Conservation (phyloP, 2,888 invertebrate species). For the Lysandra bellargus region DNA sequence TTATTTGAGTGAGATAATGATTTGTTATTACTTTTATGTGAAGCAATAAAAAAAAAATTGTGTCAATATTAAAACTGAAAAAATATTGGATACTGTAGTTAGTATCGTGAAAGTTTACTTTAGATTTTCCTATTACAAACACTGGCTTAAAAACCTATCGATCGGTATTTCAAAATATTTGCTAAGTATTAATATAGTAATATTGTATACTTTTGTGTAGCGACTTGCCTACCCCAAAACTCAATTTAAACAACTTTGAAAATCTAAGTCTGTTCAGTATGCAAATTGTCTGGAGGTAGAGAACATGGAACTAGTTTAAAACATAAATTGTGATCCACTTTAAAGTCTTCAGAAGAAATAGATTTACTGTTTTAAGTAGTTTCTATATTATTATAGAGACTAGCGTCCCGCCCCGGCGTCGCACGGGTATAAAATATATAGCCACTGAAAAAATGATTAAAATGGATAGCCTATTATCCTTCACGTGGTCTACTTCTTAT, state of each 20-base stretch:
- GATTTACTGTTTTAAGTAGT: not conserved
- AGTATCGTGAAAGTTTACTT: not conserved
- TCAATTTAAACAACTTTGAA: constrained; percentile 19
- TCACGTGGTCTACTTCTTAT: too few relatives aligned
- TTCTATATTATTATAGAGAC: not conserved
- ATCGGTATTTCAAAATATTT: not conserved
- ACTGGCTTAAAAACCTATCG: not conserved
- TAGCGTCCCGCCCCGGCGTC: too few relatives aligned
- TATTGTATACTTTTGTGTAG: not conserved
- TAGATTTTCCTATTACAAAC: not conserved
- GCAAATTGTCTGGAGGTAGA: constrained; percentile 22
- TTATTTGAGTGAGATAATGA: not conserved
- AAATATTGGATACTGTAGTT: too few relatives aligned
- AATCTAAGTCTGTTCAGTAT: constrained; percentile 17
- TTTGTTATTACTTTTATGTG: not conserved
- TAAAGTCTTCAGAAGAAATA: not conserved
- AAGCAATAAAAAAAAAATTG: not conserved
- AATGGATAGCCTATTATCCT: too few relatives aligned
- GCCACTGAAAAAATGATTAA: too few relatives aligned
- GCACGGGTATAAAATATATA: too few relatives aligned
- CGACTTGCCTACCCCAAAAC: not conserved
- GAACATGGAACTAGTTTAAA: constrained; percentile 12
- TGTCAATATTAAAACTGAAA: not conserved
- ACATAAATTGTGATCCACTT: constrained; percentile 10
- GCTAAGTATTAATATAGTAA: too few relatives aligned